phyloP scores from a whole-genome alignment of 2,888 invertebrate species.

The Imbricaverruca yamaguchii region DNA sequence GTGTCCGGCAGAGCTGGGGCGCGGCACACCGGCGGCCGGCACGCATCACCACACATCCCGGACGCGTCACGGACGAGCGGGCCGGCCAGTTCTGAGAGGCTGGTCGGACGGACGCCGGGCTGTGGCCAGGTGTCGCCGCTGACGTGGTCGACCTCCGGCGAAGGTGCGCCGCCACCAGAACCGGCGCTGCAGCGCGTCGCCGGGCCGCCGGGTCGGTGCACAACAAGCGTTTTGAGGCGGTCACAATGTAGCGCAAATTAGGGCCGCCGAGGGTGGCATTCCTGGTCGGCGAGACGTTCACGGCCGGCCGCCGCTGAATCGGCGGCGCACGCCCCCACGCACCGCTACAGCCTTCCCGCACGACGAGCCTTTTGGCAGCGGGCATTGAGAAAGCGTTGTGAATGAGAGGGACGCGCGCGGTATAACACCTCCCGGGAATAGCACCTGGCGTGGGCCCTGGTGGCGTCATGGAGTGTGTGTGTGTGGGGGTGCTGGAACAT shows the following conservation, averaged over 20 bases:
- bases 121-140: neutral
- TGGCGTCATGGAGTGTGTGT: too few relatives aligned
- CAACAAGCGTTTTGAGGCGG: neutral
- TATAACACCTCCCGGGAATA: too few relatives aligned
- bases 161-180: neutral
- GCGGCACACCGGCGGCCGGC: neutral
- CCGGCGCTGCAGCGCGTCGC: neutral
- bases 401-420: too few relatives aligned
- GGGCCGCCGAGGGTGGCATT: neutral
- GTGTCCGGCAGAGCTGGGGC: neutral
- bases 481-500: too few relatives aligned
- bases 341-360: too few relatives aligned
- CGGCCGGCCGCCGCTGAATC: slow-evolving; percentile 3
- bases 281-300: neutral
- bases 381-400: too few relatives aligned
- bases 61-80: neutral
- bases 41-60: neutral
- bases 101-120: neutral
- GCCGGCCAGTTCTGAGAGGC: neutral
- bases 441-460: too few relatives aligned
- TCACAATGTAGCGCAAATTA: neutral
- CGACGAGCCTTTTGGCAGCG: too few relatives aligned
- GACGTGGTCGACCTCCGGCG: slow-evolving; percentile 1
- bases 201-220: neutral
- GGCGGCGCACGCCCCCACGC: slow-evolving; percentile 7